These are phyloP conservation scores for Leucosticte australis DNA, from an alignment of 2,113 vertebrate species.

Conservation along the genomic window DNA sequence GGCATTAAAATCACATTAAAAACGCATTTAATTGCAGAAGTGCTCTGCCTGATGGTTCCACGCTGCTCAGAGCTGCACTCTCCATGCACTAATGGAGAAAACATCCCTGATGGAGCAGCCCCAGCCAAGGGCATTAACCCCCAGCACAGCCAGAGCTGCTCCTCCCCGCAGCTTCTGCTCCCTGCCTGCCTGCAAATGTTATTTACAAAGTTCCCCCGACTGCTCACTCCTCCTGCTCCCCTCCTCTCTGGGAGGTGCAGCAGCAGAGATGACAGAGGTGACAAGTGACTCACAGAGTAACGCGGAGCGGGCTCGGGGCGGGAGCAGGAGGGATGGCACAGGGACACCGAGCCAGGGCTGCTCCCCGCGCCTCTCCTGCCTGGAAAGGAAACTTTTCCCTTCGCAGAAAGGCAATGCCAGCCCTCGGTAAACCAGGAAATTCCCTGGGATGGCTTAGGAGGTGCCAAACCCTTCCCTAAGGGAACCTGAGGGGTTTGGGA, in stretches of 20 bases:
- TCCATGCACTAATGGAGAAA: rapidly evolving
- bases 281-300: rapidly evolving
- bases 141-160: rapidly evolving
- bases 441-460: rapidly evolving
- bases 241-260: rapidly evolving
- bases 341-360: not conserved
- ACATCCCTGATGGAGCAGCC: rapidly evolving
- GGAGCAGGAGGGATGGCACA: rapidly evolving
- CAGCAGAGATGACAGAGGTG: not conserved
- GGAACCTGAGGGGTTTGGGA: too few relatives aligned
- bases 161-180: not conserved
- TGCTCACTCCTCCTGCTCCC: not conserved
- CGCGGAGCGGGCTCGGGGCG: not conserved
- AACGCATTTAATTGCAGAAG: not conserved
- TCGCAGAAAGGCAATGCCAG: rapidly evolving
- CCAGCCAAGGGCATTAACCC: rapidly evolving
- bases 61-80: rapidly evolving
- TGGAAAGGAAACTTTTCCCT: not conserved
- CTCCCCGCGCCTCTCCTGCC: rapidly evolving
- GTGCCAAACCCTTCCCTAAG: not conserved
- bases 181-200: not conserved
- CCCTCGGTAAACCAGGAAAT: rapidly evolving
- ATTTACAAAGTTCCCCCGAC: not conserved
- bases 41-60: not conserved
- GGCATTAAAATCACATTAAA: not conserved